A percentile compares a stretch with the other conserved stretches of the same genome.
These are phyloP conservation scores for Siniperca knerii DNA, from an alignment of 2,113 vertebrate genomes.

Conservation along the genomic window DNA sequence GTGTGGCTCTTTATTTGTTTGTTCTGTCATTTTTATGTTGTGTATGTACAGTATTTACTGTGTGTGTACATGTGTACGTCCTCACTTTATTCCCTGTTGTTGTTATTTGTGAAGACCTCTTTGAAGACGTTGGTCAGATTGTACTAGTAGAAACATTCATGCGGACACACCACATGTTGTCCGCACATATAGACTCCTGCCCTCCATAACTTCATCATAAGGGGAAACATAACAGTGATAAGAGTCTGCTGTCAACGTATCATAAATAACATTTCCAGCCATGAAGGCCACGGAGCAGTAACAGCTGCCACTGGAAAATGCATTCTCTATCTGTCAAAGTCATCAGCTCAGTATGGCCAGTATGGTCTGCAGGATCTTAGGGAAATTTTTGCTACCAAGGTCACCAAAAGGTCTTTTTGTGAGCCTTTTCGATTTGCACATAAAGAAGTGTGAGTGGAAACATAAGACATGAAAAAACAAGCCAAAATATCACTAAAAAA, in stretches of 20 bases:
- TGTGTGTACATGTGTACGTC: background rate
- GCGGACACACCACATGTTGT: background rate
- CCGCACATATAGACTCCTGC: background rate
- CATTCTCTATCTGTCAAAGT: background rate
- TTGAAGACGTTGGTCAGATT: background rate
- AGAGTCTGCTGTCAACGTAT: background rate
- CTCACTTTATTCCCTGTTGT: background rate
- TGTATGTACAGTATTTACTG: background rate
- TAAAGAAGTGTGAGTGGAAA: background rate
- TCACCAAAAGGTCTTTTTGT: background rate
- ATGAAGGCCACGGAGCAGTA: constrained; percentile 9
- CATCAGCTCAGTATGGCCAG: background rate
- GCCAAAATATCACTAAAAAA: background rate
- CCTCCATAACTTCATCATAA: background rate
- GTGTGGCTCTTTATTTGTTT: constrained; percentile 28
- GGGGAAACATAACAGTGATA: background rate
- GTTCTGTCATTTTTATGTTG: constrained; percentile 9
- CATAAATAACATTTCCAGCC: constrained; percentile 16
- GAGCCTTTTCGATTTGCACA: background rate
- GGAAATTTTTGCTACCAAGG: background rate
- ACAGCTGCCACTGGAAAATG: constrained; percentile 15
- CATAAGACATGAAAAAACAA: background rate
- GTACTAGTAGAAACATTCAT: background rate
- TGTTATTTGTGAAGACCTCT: constrained; percentile 7
- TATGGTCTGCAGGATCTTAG: background rate